Evolutionary conservation across 2,888 invertebrate genomes (phyloP).

Genomic region (Odontothrips loti): DNA sequence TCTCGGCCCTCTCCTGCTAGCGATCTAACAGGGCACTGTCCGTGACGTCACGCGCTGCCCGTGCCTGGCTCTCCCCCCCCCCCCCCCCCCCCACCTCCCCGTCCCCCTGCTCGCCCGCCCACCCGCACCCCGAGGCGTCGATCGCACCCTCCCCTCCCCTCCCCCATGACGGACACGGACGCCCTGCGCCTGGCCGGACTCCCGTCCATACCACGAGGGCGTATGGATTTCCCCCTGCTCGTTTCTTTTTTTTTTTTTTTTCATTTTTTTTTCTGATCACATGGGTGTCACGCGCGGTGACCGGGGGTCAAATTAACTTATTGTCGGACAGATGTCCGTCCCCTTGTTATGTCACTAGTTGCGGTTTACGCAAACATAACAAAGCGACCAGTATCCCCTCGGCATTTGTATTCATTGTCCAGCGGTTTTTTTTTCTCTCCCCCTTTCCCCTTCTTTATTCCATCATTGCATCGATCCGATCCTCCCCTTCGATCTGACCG

Average conservation of each 20-base stretch:
- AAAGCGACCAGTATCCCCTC: background rate
- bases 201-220: too few relatives aligned
- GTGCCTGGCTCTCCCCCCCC: too few relatives aligned
- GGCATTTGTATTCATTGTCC: slow-evolving; percentile 4
- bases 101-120: too few relatives aligned
- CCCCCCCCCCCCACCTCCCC: too few relatives aligned
- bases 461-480: background rate
- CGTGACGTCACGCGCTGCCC: too few relatives aligned
- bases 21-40: too few relatives aligned
- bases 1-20: too few relatives aligned
- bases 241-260: background rate
- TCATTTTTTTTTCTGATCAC: background rate
- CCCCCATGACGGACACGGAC: too few relatives aligned
- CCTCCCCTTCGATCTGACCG: background rate
- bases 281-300: background rate
- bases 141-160: too few relatives aligned
- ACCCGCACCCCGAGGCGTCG: too few relatives aligned
- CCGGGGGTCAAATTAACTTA: slow-evolving; percentile 24
- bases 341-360: slow-evolving; percentile 20
- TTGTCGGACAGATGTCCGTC: slow-evolving; percentile 24
- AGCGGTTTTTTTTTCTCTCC: background rate
- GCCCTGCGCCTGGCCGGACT: too few relatives aligned
- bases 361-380: slow-evolving; percentile 25
- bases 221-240: background rate
- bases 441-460: background rate